phyloP scores from a whole-genome alignment of 2,113 vertebrate species.

The human (Homo sapiens) region DNA sequence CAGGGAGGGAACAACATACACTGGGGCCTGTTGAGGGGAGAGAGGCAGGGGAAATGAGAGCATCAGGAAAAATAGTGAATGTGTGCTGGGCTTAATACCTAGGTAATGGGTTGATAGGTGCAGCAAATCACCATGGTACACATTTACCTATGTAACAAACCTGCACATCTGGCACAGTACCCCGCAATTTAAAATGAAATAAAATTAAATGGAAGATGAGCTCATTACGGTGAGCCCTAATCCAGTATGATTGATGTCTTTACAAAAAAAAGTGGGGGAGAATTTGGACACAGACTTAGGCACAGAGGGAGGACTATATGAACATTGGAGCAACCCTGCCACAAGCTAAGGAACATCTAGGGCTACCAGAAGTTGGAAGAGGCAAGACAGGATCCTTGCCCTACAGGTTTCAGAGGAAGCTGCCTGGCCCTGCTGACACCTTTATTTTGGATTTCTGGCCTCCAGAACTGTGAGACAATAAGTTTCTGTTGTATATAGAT shows the following conservation, averaged over 20 bases:
- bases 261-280: not conserved
- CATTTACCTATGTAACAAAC: no score
- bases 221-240: not conserved
- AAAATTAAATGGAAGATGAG: not conserved
- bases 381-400: not conserved
- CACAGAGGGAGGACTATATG: not conserved
- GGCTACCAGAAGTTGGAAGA: not conserved
- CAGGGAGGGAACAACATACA: no score
- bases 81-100: no score
- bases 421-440: not conserved
- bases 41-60: no score
- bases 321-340: not conserved
- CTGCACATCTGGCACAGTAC: no score
- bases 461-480: not conserved
- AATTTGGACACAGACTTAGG: not conserved
- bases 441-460: not conserved
- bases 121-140: no score
- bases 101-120: no score
- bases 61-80: no score
- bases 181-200: no score
- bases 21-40: no score
- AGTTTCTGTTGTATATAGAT: not conserved
- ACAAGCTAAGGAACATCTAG: not conserved
- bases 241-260: not conserved
- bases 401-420: not conserved